Evolutionary conservation across 2,797 vertebrate genomes (phyloP).

Genomic region (Eleutherodactylus coqui): DNA sequence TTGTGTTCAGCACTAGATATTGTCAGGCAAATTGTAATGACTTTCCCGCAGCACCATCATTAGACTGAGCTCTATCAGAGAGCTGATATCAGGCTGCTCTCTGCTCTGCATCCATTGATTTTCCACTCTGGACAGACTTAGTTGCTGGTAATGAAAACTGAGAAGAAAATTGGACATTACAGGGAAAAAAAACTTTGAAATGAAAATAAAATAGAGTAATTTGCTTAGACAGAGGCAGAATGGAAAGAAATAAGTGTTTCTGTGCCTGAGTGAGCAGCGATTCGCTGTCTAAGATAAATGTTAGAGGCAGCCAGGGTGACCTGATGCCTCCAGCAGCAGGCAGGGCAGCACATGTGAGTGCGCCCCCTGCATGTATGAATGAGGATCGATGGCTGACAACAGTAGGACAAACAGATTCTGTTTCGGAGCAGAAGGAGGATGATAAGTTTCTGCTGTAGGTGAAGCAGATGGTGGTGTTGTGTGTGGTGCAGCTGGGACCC

Average conservation of each 20-base stretch:
- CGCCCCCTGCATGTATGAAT: not conserved
- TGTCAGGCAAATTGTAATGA: slow-evolving; percentile 42
- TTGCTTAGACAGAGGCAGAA: slow-evolving; percentile 13
- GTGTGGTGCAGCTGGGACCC: no score
- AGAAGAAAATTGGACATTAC: slow-evolving; percentile 52
- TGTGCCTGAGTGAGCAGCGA: slow-evolving; percentile 17
- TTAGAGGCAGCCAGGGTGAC: not conserved
- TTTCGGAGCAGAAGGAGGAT: no score
- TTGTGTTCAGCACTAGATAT: not conserved
- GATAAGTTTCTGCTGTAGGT: no score
- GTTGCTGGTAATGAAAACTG: slow-evolving; percentile 50
- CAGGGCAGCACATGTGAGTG: not conserved
- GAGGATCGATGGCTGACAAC: no score
- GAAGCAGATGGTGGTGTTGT: no score
- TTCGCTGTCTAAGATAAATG: not conserved
- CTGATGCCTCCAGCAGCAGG: not conserved
- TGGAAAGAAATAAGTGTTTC: slow-evolving; percentile 29
- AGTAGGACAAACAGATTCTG: no score
- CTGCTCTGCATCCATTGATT: slow-evolving; percentile 47
- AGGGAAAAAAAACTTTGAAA: slow-evolving; percentile 29
- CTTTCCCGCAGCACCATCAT: slow-evolving; percentile 15
- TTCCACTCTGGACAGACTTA: slow-evolving; percentile 22
- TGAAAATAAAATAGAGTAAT: slow-evolving; percentile 46
- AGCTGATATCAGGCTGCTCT: not conserved
- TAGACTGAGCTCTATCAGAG: not conserved